These are phyloP conservation scores for Macrotus californicus DNA, from an alignment of 2,113 vertebrate genomes.

Conservation along the genomic window DNA sequence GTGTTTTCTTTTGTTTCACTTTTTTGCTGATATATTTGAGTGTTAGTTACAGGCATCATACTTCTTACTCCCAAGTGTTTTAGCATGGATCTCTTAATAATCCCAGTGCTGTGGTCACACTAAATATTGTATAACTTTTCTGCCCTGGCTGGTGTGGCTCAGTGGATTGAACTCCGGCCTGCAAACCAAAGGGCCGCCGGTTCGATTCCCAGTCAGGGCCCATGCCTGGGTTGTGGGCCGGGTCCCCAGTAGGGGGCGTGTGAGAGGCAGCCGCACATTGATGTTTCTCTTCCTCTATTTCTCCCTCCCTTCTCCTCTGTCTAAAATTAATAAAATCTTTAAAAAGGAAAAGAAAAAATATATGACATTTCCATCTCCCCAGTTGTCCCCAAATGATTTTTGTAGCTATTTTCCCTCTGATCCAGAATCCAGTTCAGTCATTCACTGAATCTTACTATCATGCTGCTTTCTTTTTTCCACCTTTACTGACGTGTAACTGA, in stretches of 20 bases:
- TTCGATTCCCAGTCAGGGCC: too few relatives aligned
- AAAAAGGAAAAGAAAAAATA: background rate
- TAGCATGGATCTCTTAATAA: background rate
- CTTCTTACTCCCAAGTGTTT: background rate
- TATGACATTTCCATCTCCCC: background rate
- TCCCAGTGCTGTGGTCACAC: background rate
- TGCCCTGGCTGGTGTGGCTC: too few relatives aligned
- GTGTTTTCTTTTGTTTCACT: background rate
- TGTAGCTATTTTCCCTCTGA: background rate
- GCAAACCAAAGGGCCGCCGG: too few relatives aligned
- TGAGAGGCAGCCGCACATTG: too few relatives aligned
- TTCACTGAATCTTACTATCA: background rate
- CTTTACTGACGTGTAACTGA: background rate
- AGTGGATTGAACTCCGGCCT: too few relatives aligned
- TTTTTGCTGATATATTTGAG: background rate
- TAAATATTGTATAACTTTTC: background rate
- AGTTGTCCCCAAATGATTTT: background rate
- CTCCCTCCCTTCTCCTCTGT: too few relatives aligned
- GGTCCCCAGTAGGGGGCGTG: too few relatives aligned
- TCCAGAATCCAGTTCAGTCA: constrained; percentile 25
- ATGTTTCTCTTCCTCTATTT: too few relatives aligned
- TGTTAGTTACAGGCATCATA: background rate
- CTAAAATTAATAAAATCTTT: too few relatives aligned
- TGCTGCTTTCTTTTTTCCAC: background rate
- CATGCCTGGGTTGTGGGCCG: too few relatives aligned